Evolutionary conservation across 2,113 vertebrate genomes (phyloP).

Genomic region (Acrocephalus kingi): DNA sequence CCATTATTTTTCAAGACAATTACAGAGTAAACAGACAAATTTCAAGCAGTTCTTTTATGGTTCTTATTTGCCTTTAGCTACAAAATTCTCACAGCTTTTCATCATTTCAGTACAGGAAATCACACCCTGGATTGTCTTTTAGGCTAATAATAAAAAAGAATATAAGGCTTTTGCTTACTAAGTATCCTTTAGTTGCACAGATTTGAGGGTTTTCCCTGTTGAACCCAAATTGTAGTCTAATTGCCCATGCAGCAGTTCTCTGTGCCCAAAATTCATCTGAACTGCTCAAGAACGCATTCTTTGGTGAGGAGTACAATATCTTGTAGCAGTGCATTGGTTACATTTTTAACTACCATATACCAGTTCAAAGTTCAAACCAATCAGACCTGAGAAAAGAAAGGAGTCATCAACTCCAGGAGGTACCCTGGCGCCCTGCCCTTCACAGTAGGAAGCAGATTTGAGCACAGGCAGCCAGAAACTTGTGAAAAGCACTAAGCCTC

Average conservation of each 20-base stretch:
- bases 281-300: not conserved
- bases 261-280: not conserved
- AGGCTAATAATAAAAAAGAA: not conserved
- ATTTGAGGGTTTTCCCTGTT: not conserved
- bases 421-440: not conserved
- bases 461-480: not conserved
- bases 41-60: not conserved
- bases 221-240: not conserved
- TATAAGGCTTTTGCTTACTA: not conserved
- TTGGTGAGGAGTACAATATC: not conserved
- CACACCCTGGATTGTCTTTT: conserved; percentile 3
- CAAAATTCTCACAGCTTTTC: not conserved
- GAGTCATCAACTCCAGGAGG: not conserved
- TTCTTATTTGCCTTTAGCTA: not conserved
- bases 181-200: not conserved
- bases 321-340: not conserved
- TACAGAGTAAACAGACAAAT: not conserved
- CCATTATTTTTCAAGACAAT: not conserved
- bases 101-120: not conserved
- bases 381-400: not conserved
- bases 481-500: not conserved
- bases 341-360: not conserved
- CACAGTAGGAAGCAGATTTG: not conserved
- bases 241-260: not conserved
- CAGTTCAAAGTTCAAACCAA: not conserved